phyloP scores from a whole-genome alignment of 2,797 vertebrate genomes.

The Eremophila alpestris region DNA sequence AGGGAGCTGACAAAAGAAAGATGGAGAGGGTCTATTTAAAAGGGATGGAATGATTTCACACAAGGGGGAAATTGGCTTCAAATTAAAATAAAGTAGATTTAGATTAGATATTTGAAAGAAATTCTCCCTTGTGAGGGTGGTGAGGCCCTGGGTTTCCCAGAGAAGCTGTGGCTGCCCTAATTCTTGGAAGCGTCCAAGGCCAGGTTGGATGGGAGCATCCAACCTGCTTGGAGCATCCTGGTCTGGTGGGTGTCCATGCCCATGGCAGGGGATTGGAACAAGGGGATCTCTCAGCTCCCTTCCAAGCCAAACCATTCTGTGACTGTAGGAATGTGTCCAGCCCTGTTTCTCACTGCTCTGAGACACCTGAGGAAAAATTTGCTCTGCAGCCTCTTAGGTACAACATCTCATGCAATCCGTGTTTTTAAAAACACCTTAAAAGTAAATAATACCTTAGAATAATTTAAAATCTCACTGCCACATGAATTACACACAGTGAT shows the following conservation, averaged over 20 bases:
- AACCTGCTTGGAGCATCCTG: neutral
- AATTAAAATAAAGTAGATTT: neutral
- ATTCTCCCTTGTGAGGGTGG: neutral
- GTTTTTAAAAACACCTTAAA: neutral
- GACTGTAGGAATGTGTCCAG: neutral
- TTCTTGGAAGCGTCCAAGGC: neutral
- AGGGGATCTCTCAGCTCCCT: neutral
- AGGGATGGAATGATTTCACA: neutral
- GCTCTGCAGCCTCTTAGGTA: neutral
- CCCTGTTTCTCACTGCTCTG: neutral
- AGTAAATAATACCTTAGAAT: neutral
- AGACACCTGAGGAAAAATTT: neutral
- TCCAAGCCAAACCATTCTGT: neutral
- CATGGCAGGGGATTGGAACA: neutral
- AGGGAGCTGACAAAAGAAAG: neutral
- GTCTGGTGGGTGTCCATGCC: accelerated
- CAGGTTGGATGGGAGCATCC: accelerated
- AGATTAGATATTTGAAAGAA: neutral
- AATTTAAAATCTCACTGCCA: neutral
- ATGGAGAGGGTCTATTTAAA: neutral
- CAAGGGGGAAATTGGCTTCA: neutral
- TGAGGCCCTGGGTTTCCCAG: neutral
- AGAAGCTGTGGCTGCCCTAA: neutral
- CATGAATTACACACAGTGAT: neutral
- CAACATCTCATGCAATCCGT: neutral